phyloP scores from a whole-genome alignment of 2,113 vertebrate species.

The Falco punctatus region DNA sequence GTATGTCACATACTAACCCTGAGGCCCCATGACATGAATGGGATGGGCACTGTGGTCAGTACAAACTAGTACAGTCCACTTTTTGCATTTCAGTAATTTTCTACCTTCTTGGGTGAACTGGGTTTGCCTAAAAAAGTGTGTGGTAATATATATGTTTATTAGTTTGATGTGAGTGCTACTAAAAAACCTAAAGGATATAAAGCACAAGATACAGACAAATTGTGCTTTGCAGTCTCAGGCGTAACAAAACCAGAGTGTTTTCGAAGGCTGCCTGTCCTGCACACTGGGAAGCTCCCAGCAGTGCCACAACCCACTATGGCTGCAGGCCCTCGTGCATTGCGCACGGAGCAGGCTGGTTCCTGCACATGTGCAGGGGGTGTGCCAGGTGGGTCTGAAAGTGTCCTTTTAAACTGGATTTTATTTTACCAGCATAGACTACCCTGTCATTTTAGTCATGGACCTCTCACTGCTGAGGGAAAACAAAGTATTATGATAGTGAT shows the following conservation, averaged over 20 bases:
- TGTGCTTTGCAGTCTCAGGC: neutral
- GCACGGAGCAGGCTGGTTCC: neutral
- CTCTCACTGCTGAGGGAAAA: neutral
- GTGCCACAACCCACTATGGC: fast-evolving
- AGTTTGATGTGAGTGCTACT: neutral
- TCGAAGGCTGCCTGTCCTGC: neutral
- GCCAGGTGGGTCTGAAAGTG: neutral
- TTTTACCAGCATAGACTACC: neutral
- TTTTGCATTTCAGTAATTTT: neutral
- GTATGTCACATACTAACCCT: neutral
- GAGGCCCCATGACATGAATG: neutral
- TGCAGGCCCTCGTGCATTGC: fast-evolving
- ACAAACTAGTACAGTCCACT: neutral
- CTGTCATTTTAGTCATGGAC: neutral
- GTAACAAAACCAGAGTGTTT: neutral
- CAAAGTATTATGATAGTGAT: neutral
- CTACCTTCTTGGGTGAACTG: neutral
- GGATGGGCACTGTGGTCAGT: neutral
- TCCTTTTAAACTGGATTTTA: neutral
- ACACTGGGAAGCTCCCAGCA: neutral
- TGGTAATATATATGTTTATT: neutral
- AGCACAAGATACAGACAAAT: neutral
- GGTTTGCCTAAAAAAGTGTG: neutral
- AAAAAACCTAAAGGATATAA: neutral
- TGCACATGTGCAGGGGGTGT: neutral